Conservation (phyloP, 2,888 invertebrate species). For the Meloe dianella region DNA sequence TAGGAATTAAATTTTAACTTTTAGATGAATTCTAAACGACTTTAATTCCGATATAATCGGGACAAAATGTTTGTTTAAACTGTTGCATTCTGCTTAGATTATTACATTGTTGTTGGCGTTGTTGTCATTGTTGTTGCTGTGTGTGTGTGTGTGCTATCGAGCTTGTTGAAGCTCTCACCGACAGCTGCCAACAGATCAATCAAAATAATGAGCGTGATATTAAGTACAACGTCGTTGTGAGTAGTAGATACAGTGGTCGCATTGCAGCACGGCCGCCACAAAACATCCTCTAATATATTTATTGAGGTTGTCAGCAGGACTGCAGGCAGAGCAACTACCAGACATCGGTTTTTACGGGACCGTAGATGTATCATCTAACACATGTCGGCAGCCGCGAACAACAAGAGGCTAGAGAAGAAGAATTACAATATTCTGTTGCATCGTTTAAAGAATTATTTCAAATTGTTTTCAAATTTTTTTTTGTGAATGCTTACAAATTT, state of each 20-base stretch:
- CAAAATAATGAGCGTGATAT: slow-evolving; percentile 36
- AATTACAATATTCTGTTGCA: slow-evolving; percentile 11
- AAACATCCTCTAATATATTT: slow-evolving; percentile 51
- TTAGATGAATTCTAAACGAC: neutral
- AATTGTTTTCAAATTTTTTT: too few species aligned
- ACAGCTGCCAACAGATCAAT: slow-evolving; percentile 36
- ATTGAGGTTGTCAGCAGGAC: slow-evolving; percentile 45
- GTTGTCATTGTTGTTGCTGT: slow-evolving; percentile 23
- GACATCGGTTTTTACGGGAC: slow-evolving; percentile 45
- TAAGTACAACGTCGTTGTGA: slow-evolving; percentile 31
- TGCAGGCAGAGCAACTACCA: slow-evolving; percentile 39
- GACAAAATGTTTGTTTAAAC: slow-evolving; percentile 20
- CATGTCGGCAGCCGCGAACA: slow-evolving; percentile 45
- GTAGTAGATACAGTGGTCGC: slow-evolving; percentile 30
- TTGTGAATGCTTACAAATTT: neutral
- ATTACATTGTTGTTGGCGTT: slow-evolving; percentile 1
- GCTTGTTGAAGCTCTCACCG: slow-evolving; percentile 35
- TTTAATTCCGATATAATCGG: slow-evolving; percentile 21
- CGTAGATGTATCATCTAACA: slow-evolving; percentile 46
- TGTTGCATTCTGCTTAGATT: neutral
- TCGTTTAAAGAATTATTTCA: neutral
- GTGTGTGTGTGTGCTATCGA: slow-evolving; percentile 26
- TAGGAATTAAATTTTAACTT: neutral
- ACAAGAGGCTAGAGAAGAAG: slow-evolving; percentile 38
- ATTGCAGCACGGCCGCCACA: slow-evolving; percentile 37